A percentile compares a stretch with the other conserved stretches of the same genome.
Conservation (phyloP, 2,888 invertebrate species). For the Euplagia quadripunctaria region DNA sequence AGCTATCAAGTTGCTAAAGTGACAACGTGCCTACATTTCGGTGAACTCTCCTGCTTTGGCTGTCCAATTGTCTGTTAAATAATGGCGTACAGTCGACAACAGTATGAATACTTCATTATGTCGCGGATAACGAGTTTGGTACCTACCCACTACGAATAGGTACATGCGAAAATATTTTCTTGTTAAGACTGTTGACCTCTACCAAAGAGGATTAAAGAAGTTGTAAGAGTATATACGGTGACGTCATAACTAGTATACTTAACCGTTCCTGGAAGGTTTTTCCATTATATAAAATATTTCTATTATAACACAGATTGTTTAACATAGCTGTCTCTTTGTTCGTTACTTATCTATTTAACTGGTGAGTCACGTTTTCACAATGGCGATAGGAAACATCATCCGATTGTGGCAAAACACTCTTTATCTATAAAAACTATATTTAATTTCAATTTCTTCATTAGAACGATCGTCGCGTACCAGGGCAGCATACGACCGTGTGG, state of each 20-base stretch:
- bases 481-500: slow-evolving; percentile 58
- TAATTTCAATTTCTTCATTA: slow-evolving; percentile 62
- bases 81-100: slow-evolving; percentile 30
- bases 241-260: slow-evolving; percentile 19
- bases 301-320: slow-evolving; percentile 40
- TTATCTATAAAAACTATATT: slow-evolving; percentile 34
- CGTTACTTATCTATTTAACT: slow-evolving; percentile 41
- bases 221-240: slow-evolving; percentile 29
- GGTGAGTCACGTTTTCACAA: slow-evolving; percentile 42
- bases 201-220: slow-evolving; percentile 42
- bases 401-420: slow-evolving; percentile 33
- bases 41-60: slow-evolving; percentile 22
- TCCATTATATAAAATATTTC: slow-evolving; percentile 38
- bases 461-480: slow-evolving; percentile 56
- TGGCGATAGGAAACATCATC: slow-evolving; percentile 31
- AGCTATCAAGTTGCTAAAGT: slow-evolving; percentile 14
- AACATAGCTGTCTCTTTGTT: slow-evolving; percentile 43
- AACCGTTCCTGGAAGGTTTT: slow-evolving; percentile 26
- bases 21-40: slow-evolving; percentile 15
- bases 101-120: slow-evolving; percentile 40
- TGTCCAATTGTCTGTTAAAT: slow-evolving; percentile 35
- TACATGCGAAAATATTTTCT: slow-evolving; percentile 49
- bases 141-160: slow-evolving; percentile 29
- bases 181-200: slow-evolving; percentile 52
- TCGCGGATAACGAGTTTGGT: slow-evolving; percentile 41